Percentiles rank a stretch among this genome's conserved stretches.
These are phyloP conservation scores for Ambastaia sidthimunki DNA, from an alignment of 2,797 vertebrate genomes.

Conservation along the genomic window DNA sequence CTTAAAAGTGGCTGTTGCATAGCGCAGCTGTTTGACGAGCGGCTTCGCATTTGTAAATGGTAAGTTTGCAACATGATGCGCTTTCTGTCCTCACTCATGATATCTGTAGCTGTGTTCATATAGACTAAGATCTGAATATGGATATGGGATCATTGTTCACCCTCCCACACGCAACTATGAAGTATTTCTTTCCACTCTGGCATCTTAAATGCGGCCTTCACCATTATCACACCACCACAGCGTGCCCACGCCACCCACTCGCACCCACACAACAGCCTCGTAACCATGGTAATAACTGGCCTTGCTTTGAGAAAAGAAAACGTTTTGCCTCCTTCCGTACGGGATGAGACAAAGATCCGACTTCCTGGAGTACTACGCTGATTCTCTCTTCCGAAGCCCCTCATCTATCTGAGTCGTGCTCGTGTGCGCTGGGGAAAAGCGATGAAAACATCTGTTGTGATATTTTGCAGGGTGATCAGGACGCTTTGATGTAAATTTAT, in stretches of 20 bases:
- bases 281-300: constrained; percentile 80
- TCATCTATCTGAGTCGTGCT: constrained; percentile 36
- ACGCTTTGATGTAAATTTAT: constrained; percentile 49
- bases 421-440: constrained; percentile 36
- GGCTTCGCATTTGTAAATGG: not conserved
- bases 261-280: constrained; percentile 63
- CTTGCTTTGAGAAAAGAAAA: constrained; percentile 69
- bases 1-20: not conserved
- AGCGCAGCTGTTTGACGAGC: not conserved
- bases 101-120: not conserved
- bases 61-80: not conserved
- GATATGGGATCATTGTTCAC: not conserved
- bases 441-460: constrained; percentile 19
- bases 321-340: constrained; percentile 69
- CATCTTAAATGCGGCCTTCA: constrained; percentile 62
- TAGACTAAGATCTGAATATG: not conserved
- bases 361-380: constrained; percentile 19
- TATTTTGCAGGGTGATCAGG: constrained; percentile 2
- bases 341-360: constrained; percentile 51
- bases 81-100: too few species aligned
- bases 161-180: constrained; percentile 36
- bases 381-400: constrained; percentile 37
- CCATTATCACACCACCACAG: constrained; percentile 59
- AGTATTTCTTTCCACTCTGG: constrained; percentile 61
- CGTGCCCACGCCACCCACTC: constrained; percentile 69